phyloP scores from a whole-genome alignment of 2,797 vertebrate genomes.

The Anguilla pacifica region DNA sequence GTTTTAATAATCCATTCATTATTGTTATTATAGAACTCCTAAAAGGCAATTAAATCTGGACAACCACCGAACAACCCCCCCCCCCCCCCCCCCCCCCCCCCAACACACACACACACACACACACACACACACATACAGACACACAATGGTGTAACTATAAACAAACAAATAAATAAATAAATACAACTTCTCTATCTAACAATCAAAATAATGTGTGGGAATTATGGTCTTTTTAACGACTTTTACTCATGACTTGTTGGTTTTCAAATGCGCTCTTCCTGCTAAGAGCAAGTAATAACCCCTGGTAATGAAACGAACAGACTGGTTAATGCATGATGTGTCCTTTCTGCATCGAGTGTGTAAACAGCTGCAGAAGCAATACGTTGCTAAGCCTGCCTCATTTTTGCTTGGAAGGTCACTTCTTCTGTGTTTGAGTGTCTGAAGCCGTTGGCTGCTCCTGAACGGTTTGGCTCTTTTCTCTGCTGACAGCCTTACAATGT shows the following conservation, averaged over 20 bases:
- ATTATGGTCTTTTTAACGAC: constrained; percentile 30
- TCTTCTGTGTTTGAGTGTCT: constrained; percentile 72
- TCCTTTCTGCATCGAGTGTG: constrained; percentile 42
- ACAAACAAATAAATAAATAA: not conserved
- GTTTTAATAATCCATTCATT: not conserved
- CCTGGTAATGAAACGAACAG: constrained; percentile 10
- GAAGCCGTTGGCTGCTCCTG: constrained; percentile 90
- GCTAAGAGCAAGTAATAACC: not conserved
- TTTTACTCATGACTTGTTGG: not conserved
- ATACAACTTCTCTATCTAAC: not conserved
- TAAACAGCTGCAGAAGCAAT: constrained; percentile 63
- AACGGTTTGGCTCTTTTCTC: constrained; percentile 92
- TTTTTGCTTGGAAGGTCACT: constrained; percentile 75
- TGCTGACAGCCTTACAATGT: constrained; percentile 83
- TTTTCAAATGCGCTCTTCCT: constrained; percentile 4
- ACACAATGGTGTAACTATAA: not conserved
- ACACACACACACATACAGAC: not conserved
- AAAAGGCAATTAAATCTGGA: not conserved
- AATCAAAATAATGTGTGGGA: not conserved
- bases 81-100: not conserved
- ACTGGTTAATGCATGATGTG: constrained; percentile 52
- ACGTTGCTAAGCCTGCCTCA: constrained; percentile 67
- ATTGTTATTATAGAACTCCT: not conserved
- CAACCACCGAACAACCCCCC: too few relatives aligned
- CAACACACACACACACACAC: not conserved